Conservation (phyloP, 2,888 invertebrate genomes). For the Eilema griseolum region DNA sequence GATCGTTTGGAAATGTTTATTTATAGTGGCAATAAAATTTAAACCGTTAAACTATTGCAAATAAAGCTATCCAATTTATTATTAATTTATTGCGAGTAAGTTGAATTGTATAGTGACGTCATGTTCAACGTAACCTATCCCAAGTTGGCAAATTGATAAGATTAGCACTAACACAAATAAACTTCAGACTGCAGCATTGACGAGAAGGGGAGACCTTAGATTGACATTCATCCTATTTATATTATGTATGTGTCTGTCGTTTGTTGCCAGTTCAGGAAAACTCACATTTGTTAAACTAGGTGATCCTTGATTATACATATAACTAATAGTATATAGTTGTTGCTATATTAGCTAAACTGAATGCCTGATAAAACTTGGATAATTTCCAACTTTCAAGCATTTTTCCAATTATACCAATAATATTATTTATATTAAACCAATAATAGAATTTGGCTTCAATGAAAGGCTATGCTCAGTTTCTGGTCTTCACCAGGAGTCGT, state of each 20-base stretch:
- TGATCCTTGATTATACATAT: no score
- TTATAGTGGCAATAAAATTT: not conserved
- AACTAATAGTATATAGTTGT: no score
- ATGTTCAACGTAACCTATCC: constrained; percentile 1
- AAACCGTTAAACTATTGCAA: not conserved
- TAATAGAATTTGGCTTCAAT: no score
- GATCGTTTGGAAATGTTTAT: constrained; percentile 12
- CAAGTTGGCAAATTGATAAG: constrained; percentile 5
- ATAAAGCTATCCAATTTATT: not conserved
- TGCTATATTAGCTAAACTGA: no score
- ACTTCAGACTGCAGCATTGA: not conserved
- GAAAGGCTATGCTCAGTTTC: no score
- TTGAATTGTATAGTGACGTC: not conserved
- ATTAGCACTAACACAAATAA: not conserved
- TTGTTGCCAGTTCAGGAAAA: not conserved
- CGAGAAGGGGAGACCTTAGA: not conserved
- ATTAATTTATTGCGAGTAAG: not conserved
- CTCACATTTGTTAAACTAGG: not conserved
- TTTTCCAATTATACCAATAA: no score
- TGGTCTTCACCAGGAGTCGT: no score
- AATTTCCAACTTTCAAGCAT: no score
- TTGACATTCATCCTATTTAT: not conserved
- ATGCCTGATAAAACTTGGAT: no score
- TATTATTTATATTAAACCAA: no score
- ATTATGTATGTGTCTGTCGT: not conserved